These are phyloP conservation scores for Tokudaia muenninki DNA, from an alignment of 2,797 vertebrate genomes.

Conservation along the genomic window DNA sequence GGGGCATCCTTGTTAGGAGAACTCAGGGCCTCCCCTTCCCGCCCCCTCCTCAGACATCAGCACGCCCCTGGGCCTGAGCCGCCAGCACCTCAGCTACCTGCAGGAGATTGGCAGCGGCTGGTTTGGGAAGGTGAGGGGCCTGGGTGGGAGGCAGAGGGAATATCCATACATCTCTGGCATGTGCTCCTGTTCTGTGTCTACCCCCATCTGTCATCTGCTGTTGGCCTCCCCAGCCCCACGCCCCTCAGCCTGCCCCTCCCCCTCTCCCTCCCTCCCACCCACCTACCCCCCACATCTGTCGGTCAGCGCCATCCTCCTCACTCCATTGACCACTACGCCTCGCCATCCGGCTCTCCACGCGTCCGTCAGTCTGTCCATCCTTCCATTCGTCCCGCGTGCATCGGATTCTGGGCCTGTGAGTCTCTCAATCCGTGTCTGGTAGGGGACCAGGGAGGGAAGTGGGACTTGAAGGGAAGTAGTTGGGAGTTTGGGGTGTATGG, in stretches of 20 bases:
- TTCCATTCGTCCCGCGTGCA: slow-evolving; percentile 75
- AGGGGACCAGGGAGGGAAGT: slow-evolving; percentile 51
- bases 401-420: slow-evolving; percentile 82
- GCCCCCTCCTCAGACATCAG: slow-evolving; percentile 76
- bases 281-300: slow-evolving; percentile 68
- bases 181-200: slow-evolving; percentile 65
- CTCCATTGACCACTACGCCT: slow-evolving; percentile 82
- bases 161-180: not conserved
- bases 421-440: slow-evolving; percentile 58
- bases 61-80: slow-evolving; percentile 91
- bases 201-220: slow-evolving; percentile 63
- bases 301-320: slow-evolving; percentile 80
- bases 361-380: slow-evolving; percentile 78
- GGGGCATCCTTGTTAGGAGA: not conserved
- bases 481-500: not conserved
- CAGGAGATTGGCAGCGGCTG: slow-evolving; percentile 97
- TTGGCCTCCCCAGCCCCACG: not conserved
- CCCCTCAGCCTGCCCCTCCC: not conserved
- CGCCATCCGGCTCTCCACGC: slow-evolving; percentile 74
- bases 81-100: slow-evolving; percentile 95
- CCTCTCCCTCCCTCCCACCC: slow-evolving; percentile 59
- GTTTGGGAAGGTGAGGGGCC: slow-evolving; percentile 94
- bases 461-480: not conserved
- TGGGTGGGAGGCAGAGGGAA: not conserved
- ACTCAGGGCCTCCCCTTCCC: slow-evolving; percentile 17